Base-by-base conservation (phyloP, 2,113 vertebrate genomes). In the Periophthalmodon schlosseri region DNA sequence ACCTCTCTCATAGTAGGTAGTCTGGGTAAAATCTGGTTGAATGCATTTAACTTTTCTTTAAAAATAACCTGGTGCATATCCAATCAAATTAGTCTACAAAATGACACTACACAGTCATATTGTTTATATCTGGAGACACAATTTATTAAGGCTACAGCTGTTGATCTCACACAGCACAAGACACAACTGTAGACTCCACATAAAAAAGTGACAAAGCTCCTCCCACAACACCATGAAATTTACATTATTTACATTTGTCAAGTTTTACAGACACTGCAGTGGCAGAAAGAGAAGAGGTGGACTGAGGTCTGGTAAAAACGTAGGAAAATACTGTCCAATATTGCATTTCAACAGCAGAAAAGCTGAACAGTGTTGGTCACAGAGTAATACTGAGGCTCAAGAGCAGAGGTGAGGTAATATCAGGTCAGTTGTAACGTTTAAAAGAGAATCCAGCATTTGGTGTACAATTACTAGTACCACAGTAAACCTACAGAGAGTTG, bases 241-340 rank as follows among this genome's bases (percentile, higher is more conserved):
- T 88, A 87, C 73, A 90, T 69, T 86, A 91, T 91, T 56, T 88
- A 87, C 81, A 90, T 76, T 72, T 80, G 76, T 44, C 28, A 44
- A 3, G 58, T 54, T 60, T 75, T 68, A 86, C 33, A 81, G 65
- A 76, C 71, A 24, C 76, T 54, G 33, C 58, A 66, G 44, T 73
- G 4, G 36, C 44, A 57, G 58, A 68, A 39, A 74, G 36, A 57
- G 63, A 70, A 70, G 57, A 68, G 71, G 69, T 28, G 49, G 57
- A 70, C 64, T 74, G 50, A 68, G 4, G 63, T 60, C 57, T 28
- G 52, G 15, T 57, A 70, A 15, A 77, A 21, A 68, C 49, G 67
- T 18, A 75, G 46, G 36, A 64, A 71, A 65, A 6, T 75, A 69
- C 24, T 33, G 20, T 52, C 68, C 72, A 69, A 66, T 54, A 67